A percentile compares a stretch with the other conserved stretches of the same genome.
Evolutionary conservation across 2,797 vertebrate genomes (phyloP).

Genomic region (Enteromius trimaculatus): DNA sequence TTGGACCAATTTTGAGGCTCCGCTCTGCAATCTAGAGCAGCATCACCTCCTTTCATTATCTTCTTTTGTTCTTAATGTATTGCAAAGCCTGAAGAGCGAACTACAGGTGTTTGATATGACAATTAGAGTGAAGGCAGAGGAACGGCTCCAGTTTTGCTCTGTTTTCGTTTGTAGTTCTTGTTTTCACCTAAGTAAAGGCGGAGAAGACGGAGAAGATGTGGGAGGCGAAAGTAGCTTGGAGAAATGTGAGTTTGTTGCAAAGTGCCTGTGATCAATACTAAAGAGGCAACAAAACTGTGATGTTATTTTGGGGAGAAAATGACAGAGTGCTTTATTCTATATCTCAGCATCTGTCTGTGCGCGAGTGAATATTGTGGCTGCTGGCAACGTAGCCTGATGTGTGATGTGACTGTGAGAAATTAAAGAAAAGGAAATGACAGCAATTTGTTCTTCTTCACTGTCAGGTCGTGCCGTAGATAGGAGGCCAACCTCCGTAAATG

Average conservation of each 20-base stretch:
- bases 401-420: constrained; percentile 12
- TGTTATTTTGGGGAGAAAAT: constrained; percentile 68
- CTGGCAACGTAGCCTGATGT: constrained; percentile 8
- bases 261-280: constrained; percentile 71
- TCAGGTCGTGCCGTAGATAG: not conserved
- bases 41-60: constrained; percentile 22
- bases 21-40: constrained; percentile 12
- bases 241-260: constrained; percentile 67
- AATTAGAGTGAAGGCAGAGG: constrained; percentile 59
- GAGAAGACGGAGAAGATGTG: constrained; percentile 50
- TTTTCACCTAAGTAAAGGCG: constrained; percentile 54
- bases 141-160: constrained; percentile 71
- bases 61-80: constrained; percentile 36
- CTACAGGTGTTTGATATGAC: constrained; percentile 21
- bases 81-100: constrained; percentile 7
- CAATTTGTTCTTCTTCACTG: constrained; percentile 9
- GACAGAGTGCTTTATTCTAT: constrained; percentile 64
- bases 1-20: not conserved
- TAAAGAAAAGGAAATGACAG: constrained; percentile 12
- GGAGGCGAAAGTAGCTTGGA: constrained; percentile 60
- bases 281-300: constrained; percentile 56
- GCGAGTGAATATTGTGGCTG: constrained; percentile 37
- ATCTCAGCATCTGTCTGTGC: constrained; percentile 54
- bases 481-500: not conserved
- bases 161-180: constrained; percentile 44